Percentiles rank a stretch among this genome's conserved stretches.
phyloP scores from a whole-genome alignment of 2,797 vertebrate genomes.

The Hyperoplus lanceolatus region DNA sequence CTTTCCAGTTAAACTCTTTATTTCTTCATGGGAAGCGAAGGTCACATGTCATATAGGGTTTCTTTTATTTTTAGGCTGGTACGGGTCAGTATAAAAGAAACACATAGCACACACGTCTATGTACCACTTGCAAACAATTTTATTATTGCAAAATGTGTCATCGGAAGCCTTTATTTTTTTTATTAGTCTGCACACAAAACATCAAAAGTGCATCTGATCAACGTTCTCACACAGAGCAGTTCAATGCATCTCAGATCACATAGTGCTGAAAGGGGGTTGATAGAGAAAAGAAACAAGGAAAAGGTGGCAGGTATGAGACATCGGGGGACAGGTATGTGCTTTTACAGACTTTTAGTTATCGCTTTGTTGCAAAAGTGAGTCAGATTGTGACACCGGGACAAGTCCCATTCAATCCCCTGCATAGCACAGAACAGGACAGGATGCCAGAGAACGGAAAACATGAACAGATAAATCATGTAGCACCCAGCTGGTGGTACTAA shows the following conservation, averaged over 20 bases:
- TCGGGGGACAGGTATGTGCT: constrained; percentile 46
- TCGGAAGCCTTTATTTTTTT: constrained; percentile 59
- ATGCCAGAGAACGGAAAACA: constrained; percentile 16
- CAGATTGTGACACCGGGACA: constrained; percentile 23
- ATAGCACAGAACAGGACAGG: neutral
- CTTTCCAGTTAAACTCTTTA: neutral
- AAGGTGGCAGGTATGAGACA: constrained; percentile 27
- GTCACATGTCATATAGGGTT: neutral
- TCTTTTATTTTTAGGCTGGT: neutral
- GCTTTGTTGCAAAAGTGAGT: constrained; percentile 19
- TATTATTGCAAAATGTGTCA: constrained; percentile 81
- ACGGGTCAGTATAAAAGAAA: constrained; percentile 1
- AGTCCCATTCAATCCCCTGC: neutral
- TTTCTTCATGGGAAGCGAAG: neutral
- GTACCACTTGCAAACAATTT: constrained; percentile 70
- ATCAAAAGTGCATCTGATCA: constrained; percentile 60
- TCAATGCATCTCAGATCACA: constrained; percentile 51
- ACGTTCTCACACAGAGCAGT: constrained; percentile 42
- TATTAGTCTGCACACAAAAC: constrained; percentile 63
- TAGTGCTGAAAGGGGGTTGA: constrained; percentile 23
- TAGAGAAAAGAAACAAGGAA: neutral
- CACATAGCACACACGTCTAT: constrained; percentile 16
- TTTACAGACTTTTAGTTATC: constrained; percentile 28
- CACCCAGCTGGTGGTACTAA: constrained; percentile 21
- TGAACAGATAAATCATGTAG: constrained; percentile 13